Conservation (phyloP, 2,113 vertebrate species). For the Chloebia gouldiae region DNA sequence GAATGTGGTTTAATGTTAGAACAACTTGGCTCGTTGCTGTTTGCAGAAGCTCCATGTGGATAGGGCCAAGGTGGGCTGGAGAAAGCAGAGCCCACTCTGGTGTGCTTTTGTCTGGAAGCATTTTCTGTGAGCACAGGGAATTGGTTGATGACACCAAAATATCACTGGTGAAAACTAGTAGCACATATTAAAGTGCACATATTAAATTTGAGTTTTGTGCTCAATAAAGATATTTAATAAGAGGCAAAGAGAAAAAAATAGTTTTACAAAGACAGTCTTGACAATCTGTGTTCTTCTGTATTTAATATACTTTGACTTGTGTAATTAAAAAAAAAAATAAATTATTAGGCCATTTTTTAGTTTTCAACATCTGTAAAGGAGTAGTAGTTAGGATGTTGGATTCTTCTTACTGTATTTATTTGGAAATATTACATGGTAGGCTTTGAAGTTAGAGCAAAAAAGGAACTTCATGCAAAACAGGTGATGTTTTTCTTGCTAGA, state of each 20-base stretch:
- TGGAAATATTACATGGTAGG: not conserved
- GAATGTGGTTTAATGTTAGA: not conserved
- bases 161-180: not conserved
- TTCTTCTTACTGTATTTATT: not conserved
- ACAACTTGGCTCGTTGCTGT: not conserved
- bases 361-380: not conserved
- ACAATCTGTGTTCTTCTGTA: not conserved
- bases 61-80: not conserved
- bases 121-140: not conserved
- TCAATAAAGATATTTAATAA: not conserved
- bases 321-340: not conserved
- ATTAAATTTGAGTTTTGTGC: not conserved
- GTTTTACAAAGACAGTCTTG: not conserved
- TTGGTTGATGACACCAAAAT: not conserved
- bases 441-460: not conserved
- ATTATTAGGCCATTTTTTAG: not conserved
- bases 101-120: not conserved
- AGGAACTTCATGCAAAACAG: not conserved
- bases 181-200: not conserved
- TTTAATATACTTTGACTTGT: not conserved
- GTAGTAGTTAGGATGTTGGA: not conserved
- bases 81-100: not conserved
- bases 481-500: not conserved
- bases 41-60: not conserved
- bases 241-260: not conserved